Evolutionary conservation across 2,888 invertebrate genomes (phyloP), one percentile per base, ranked within the genome.

Genomic region (Thereva nobilitata): DNA sequence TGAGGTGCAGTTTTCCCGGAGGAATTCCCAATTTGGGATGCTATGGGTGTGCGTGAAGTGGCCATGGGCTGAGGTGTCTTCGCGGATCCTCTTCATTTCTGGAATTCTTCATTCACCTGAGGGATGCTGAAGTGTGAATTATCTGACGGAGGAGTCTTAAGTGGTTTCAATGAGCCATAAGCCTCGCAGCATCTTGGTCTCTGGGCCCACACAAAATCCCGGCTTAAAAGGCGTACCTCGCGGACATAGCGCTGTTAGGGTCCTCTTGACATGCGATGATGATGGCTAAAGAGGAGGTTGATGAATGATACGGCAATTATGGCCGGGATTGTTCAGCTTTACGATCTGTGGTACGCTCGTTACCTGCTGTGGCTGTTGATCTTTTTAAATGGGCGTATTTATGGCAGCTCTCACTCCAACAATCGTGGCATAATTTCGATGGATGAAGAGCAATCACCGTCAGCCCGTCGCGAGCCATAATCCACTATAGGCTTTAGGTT

Each of bases 291-390:
- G 35, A 61, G 61, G 40, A 7, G 41, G 50, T 50, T 61, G 61
- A 61, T 50, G 61, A 50, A 50, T 61, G 61, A 61, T 61, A 61
- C 61, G 61, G 61, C 61, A 61, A 61, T 61, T 50, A 61, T 61
- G 61, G 61, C 38, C 50, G 42, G 50, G 34, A 49, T 40, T 61
- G 41, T 41, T 50, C 50, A 50, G 50, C 49, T 61, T 61, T 61
- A 61, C 50, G 47, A 47, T 41, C 40, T 41, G 42, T 9, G 23
- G 23, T 37, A 59, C 49, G 59, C 59, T 49, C 59, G 49, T 50
- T 61, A 50, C 61, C 61, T 61, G 61, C 41, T 10, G n/a, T n/a
- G 49, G 9, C 12, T 64, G 53, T 53, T 54, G 64, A 45, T 64
- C 54, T 53, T 64, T 37, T 44, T 52, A 52, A 64, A 64, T 64